Conservation (phyloP, 1,140 invertebrate species). For the Daktulosphaira vitifoliae region DNA sequence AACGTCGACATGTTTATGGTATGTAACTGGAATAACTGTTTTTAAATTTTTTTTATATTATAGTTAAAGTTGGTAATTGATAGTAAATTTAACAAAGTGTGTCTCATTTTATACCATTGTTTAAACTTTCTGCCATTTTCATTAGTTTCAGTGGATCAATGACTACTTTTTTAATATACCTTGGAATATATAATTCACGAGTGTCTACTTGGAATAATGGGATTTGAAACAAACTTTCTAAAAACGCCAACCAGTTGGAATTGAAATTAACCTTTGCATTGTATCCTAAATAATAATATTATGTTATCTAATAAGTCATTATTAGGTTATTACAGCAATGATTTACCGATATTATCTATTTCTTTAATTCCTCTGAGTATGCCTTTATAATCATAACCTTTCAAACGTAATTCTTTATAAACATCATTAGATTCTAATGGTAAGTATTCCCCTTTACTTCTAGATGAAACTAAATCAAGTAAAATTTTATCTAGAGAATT, state of each 20-base stretch:
- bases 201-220: constrained; percentile 64
- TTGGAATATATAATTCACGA: constrained; percentile 72
- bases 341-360: constrained; percentile 53
- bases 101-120: neutral
- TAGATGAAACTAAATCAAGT: constrained; percentile 44
- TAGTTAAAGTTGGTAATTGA: neutral
- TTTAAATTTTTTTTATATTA: constrained; percentile 29
- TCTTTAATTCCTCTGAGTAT: constrained; percentile 69
- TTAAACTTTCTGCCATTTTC: neutral
- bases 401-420: constrained; percentile 84
- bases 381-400: constrained; percentile 86
- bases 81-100: neutral
- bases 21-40: constrained; percentile 49
- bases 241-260: constrained; percentile 81
- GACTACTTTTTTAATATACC: constrained; percentile 64
- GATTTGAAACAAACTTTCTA: constrained; percentile 91
- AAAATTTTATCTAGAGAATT: constrained; percentile 52
- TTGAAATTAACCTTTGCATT: constrained; percentile 57
- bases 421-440: constrained; percentile 55
- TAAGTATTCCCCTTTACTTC: constrained; percentile 50
- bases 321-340: no score
- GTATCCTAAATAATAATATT: constrained; percentile 13
- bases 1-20: constrained; percentile 63
- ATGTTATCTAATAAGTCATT: neutral
- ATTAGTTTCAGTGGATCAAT: constrained; percentile 61